Percentiles rank a stretch among this genome's conserved stretches.
phyloP scores from a whole-genome alignment of 1,140 invertebrate species.

The Microplitis demolitor region DNA sequence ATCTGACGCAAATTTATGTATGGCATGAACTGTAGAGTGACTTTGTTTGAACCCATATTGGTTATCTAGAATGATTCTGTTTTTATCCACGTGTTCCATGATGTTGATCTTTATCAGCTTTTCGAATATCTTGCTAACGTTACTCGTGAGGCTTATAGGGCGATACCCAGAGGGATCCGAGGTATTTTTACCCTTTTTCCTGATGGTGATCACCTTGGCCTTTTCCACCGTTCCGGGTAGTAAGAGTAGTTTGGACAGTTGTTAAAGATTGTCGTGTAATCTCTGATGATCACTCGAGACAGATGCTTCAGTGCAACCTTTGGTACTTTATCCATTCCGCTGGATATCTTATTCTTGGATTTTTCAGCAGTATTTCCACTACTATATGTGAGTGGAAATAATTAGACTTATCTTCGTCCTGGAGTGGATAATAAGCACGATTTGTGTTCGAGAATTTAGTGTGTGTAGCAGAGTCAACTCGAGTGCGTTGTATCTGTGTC shows the following conservation, averaged over 20 bases:
- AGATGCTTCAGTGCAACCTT: neutral
- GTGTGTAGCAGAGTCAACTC: neutral
- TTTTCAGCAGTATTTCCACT: neutral
- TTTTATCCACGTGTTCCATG: neutral
- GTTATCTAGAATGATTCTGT: constrained; percentile 5
- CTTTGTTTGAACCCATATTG: neutral
- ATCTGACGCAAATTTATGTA: neutral
- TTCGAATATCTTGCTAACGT: constrained; percentile 28
- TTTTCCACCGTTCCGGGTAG: constrained; percentile 33
- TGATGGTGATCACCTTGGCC: constrained; percentile 33
- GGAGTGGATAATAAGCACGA: neutral
- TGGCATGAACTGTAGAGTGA: neutral
- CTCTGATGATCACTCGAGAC: neutral
- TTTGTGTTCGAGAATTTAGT: neutral
- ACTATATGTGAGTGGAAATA: neutral
- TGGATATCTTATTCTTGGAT: constrained; percentile 12
- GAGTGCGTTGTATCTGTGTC: neutral
- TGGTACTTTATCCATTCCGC: neutral
- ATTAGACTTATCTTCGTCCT: neutral
- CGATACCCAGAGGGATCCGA: constrained; percentile 28
- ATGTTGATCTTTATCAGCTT: neutral
- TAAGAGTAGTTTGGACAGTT: constrained; percentile 22
- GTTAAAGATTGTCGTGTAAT: constrained; percentile 22
- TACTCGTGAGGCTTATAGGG: constrained; percentile 34
- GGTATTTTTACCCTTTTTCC: constrained; percentile 33